phyloP scores from a whole-genome alignment of 2,113 vertebrate species.

The Girardinichthys multiradiatus region DNA sequence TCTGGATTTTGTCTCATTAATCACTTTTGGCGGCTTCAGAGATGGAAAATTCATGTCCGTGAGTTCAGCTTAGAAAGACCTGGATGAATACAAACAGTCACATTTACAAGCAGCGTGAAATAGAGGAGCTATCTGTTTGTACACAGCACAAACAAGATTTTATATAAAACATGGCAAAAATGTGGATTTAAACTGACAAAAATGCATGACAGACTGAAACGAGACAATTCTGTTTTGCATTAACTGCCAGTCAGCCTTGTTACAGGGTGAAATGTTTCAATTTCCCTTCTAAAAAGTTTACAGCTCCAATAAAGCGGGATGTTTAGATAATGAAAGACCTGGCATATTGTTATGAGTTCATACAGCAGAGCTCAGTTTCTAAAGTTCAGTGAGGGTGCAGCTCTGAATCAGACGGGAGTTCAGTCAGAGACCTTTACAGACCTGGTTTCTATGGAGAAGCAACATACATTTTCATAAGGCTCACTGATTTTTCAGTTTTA shows the following conservation, averaged over 20 bases:
- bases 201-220: neutral
- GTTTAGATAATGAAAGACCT: neutral
- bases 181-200: neutral
- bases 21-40: conserved; percentile 17
- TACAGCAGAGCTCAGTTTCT: conserved; percentile 5
- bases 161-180: neutral
- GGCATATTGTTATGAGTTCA: neutral
- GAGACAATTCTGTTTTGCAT: neutral
- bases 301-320: neutral
- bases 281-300: neutral
- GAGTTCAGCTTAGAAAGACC: conserved; percentile 8
- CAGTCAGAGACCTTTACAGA: conserved; percentile 11
- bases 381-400: neutral
- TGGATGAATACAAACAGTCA: neutral
- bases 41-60: neutral
- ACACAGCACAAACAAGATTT: neutral
- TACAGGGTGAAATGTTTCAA: neutral
- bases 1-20: neutral
- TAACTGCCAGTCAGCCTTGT: neutral
- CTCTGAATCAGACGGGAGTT: neutral
- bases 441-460: conserved; percentile 23
- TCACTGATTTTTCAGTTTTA: neutral
- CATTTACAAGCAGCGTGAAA: neutral
- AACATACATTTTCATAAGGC: conserved; percentile 13
- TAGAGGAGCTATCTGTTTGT: neutral